Base-by-base conservation (phyloP, 2,888 invertebrate species). In the Euclidia mi region DNA sequence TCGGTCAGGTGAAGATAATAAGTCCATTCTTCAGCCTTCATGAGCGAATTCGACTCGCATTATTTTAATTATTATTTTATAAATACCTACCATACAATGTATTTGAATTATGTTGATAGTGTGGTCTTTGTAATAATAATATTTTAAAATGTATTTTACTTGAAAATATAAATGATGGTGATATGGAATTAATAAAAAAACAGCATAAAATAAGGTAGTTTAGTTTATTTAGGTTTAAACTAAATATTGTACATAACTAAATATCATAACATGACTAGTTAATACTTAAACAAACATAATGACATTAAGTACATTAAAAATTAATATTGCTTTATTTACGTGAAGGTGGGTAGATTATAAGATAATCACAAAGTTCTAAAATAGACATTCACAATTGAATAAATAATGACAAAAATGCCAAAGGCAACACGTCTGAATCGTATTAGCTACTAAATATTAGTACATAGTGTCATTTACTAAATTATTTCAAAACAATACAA, bases 221-320 rank as follows among this genome's bases (percentile, higher is more conserved):
- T 50, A 42, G 34, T 43, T 12, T 18, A 50, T 43, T 40, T 25
- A 20, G 28, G 10, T 40, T 40, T 45, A 10, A 38, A 32, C 12
- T 38, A 14, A 42, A 42, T 25, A 25, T 42, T 15, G 42, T 25
- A 46, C 28, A 43, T 49, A 50, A 51, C 31, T 56, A 56, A 37
- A 56, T 45, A 61, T 48, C 49, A 56, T 55, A 47, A 55, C 63
- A 67, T 71, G 72, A 64, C 60, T 75, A 65, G 65, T 50, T 53
- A 51, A 55, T 51, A 51, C 43, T 47, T 53, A 63, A 60, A 44
- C 49, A 61, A 71, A 56, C 29, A 56, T 52, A 59, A 59, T 52
- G 44, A 45, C 41, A 47, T 61, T 72, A 73, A 66, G 70, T 72
- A 63, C 72, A 64, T 34, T 42, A 40, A 50, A 46, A 53, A 43